Percentiles rank a stretch among this genome's conserved stretches.
Conservation (phyloP, 30 jellyfish, hydroid and myxozoan species). For the Aurelia sp. region DNA sequence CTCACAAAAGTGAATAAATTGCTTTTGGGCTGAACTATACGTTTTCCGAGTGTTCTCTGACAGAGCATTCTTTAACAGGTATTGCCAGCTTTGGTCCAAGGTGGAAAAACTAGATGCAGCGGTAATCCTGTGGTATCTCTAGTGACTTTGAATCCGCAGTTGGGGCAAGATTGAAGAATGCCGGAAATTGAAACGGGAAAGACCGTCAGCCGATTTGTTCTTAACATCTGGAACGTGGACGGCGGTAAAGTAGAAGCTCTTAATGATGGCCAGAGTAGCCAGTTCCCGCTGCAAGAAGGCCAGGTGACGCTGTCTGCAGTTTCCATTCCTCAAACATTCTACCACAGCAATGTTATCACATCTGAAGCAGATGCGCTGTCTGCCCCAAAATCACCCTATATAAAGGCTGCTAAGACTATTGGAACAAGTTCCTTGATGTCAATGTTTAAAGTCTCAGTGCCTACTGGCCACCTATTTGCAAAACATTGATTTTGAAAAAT, state of each 20-base stretch:
- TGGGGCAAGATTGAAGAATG: too few species aligned
- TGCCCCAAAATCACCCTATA: slow-evolving; percentile 19
- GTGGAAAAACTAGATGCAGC: too few species aligned
- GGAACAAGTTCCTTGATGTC: slow-evolving; percentile 24
- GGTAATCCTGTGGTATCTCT: too few species aligned
- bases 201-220: too few species aligned
- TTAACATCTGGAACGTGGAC: too few species aligned
- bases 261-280: too few species aligned
- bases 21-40: too few species aligned
- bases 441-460: background rate
- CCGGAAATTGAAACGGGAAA: too few species aligned
- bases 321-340: background rate
- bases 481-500: slow-evolving; percentile 7
- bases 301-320: slow-evolving; percentile 27
- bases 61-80: background rate
- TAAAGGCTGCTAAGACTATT: slow-evolving; percentile 2
- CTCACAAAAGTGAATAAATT: slow-evolving; percentile 12
- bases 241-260: too few species aligned
- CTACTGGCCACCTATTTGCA: slow-evolving; percentile 8
- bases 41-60: slow-evolving; percentile 15
- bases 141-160: too few species aligned
- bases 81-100: too few species aligned
- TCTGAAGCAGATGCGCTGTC: background rate
- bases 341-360: slow-evolving; percentile 25
- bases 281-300: slow-evolving; percentile 32